Conservation (phyloP, 2,888 invertebrate species). For the Acronicta aceris region DNA sequence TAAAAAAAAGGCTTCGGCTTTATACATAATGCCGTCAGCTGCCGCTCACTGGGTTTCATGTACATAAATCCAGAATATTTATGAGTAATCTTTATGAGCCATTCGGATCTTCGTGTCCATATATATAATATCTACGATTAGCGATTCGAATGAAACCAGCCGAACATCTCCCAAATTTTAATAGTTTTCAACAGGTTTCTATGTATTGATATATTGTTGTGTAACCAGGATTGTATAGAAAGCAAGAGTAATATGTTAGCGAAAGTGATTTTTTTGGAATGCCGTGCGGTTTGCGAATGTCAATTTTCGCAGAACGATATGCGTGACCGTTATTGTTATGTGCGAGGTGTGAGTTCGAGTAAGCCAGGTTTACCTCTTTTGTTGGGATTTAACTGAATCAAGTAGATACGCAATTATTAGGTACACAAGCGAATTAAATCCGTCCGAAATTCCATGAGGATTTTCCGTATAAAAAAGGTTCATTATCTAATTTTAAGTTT, state of each 20-base stretch:
- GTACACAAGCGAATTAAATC: too few relatives aligned
- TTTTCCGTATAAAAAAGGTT: too few relatives aligned
- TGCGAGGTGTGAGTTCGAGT: slow-evolving; percentile 21
- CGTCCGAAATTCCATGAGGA: too few relatives aligned
- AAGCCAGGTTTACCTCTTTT: slow-evolving; percentile 14
- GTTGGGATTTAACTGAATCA: slow-evolving; percentile 1
- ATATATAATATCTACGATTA: too few relatives aligned
- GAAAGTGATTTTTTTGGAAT: slow-evolving; percentile 47
- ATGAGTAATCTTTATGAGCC: too few relatives aligned
- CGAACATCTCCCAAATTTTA: slow-evolving; percentile 8
- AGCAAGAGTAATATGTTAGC: slow-evolving; percentile 48
- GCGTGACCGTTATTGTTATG: slow-evolving; percentile 38
- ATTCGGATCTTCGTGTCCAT: too few relatives aligned
- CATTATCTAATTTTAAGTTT: too few relatives aligned
- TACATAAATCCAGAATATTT: too few relatives aligned
- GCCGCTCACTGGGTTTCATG: too few relatives aligned
- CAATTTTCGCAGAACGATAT: slow-evolving; percentile 40
- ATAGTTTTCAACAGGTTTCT: slow-evolving; percentile 36
- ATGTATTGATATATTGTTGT: slow-evolving; percentile 34
- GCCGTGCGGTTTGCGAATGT: slow-evolving; percentile 48
- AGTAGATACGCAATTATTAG: background rate
- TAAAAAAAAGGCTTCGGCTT: too few relatives aligned
- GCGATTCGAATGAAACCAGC: slow-evolving; percentile 3
- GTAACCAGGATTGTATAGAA: slow-evolving; percentile 52
- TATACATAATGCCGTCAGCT: too few relatives aligned